Conservation (phyloP, 2,888 invertebrate species). For the Diadromus collaris region DNA sequence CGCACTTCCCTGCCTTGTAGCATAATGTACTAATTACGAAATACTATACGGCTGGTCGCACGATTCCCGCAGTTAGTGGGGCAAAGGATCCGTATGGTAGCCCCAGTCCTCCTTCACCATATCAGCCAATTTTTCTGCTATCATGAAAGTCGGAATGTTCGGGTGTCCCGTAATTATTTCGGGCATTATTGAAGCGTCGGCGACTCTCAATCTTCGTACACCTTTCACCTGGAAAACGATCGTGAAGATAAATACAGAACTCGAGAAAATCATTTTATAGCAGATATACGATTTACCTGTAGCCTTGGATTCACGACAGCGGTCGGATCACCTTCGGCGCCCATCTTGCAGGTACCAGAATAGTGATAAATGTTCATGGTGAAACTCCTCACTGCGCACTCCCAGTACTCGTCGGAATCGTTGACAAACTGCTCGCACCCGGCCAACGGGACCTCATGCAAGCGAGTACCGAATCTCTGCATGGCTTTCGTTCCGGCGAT, state of each 20-base stretch:
- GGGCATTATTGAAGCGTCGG: conserved; percentile 86
- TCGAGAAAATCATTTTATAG: background rate
- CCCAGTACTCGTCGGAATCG: conserved; percentile 84
- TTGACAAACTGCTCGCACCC: conserved; percentile 81
- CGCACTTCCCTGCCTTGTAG: no score
- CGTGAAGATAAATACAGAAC: background rate
- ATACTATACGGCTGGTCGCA: no score
- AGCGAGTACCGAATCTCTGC: conserved; percentile 81
- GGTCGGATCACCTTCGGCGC: conserved; percentile 81
- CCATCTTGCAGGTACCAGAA: conserved; percentile 86
- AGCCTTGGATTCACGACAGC: conserved; percentile 85
- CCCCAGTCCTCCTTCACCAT: conserved; percentile 83
- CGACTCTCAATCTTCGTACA: conserved; percentile 83
- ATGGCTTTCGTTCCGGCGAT: conserved; percentile 82
- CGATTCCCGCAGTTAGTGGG: conserved; percentile 8
- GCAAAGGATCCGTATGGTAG: conserved; percentile 52
- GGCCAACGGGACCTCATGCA: conserved; percentile 81
- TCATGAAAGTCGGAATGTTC: conserved; percentile 85
- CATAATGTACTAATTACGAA: no score
- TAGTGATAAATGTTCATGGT: conserved; percentile 84
- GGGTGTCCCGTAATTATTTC: conserved; percentile 84
- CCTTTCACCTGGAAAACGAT: conserved; percentile 77
- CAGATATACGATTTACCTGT: conserved; percentile 77
- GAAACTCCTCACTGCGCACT: conserved; percentile 82
- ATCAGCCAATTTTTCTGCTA: conserved; percentile 86